Percentiles rank a stretch among this genome's conserved stretches.
Evolutionary conservation across 1,140 invertebrate genomes (phyloP).

Genomic region (Chrysoperla carnea): DNA sequence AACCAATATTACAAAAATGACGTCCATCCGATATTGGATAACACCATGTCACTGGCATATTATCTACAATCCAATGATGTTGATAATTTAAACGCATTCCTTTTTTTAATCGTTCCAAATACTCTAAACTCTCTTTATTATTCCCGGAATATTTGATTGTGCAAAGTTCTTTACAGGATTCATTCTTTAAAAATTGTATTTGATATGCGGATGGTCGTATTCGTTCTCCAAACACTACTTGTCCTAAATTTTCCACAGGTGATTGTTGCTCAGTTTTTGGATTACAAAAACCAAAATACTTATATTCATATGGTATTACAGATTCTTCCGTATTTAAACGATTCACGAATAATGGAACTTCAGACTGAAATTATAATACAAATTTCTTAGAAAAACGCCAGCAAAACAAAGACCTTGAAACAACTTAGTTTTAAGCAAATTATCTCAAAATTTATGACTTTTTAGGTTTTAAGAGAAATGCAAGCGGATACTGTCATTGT

Average conservation of each 20-base stretch:
- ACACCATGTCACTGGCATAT: slow-evolving; percentile 96
- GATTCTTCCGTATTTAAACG: slow-evolving; percentile 90
- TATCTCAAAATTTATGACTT: not conserved
- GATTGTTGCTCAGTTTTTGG: slow-evolving; percentile 46
- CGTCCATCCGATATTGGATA: slow-evolving; percentile 60
- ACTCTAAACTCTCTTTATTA: slow-evolving; percentile 41
- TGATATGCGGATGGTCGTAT: slow-evolving; percentile 85
- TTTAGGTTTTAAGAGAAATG: no score
- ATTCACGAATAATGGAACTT: slow-evolving; percentile 83
- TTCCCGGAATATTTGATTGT: slow-evolving; percentile 50
- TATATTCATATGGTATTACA: slow-evolving; percentile 95
- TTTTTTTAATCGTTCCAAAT: slow-evolving; percentile 66
- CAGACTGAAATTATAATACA: slow-evolving; percentile 41
- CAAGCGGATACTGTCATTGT: no score
- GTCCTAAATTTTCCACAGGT: slow-evolving; percentile 95
- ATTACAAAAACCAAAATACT: slow-evolving; percentile 89
- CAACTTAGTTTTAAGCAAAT: not conserved
- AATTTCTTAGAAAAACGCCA: no score
- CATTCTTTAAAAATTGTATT: slow-evolving; percentile 53
- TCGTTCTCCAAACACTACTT: slow-evolving; percentile 96
- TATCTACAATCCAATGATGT: slow-evolving; percentile 97
- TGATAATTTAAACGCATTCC: slow-evolving; percentile 96
- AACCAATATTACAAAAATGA: slow-evolving; percentile 83
- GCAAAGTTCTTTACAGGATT: slow-evolving; percentile 55
- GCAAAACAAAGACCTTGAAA: slow-evolving; percentile 6